Evolutionary conservation across 2,113 vertebrate species (phyloP).

Genomic region (Vicugna pacos): DNA sequence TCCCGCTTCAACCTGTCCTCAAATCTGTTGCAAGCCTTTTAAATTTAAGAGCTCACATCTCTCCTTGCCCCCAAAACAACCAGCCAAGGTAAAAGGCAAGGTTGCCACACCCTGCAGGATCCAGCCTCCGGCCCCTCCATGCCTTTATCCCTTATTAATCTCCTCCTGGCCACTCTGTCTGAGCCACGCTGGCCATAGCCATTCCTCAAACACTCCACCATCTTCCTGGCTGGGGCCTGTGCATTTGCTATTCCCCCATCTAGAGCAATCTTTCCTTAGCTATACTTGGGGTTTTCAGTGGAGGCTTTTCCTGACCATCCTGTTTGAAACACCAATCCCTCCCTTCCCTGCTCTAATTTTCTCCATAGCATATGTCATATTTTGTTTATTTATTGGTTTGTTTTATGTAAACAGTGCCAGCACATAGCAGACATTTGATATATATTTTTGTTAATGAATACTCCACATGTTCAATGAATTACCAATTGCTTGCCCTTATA

Average conservation of each 20-base stretch:
- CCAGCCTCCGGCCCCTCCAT: not conserved
- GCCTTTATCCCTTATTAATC: not conserved
- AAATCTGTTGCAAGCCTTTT: not conserved
- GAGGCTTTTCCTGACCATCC: not conserved
- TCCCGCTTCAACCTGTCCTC: not conserved
- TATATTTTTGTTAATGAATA: not conserved
- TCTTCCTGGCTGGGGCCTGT: not conserved
- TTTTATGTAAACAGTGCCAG: not conserved
- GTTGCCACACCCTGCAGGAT: accelerated
- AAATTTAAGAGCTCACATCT: not conserved
- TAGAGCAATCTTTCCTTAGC: not conserved
- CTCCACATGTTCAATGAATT: not conserved
- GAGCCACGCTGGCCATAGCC: not conserved
- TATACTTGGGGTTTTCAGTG: not conserved
- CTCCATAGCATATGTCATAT: not conserved
- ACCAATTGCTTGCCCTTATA: no score
- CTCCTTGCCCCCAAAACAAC: not conserved
- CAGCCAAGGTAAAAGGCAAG: not conserved
- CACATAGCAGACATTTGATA: not conserved
- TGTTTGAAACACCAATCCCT: not conserved
- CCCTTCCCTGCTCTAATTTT: not conserved
- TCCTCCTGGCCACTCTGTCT: accelerated
- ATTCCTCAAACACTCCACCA: not conserved
- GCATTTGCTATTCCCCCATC: not conserved
- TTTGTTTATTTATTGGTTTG: not conserved